These are phyloP conservation scores for Cyrtodaria siliqua DNA, from an alignment of 2,888 invertebrate genomes.

Conservation along the genomic window DNA sequence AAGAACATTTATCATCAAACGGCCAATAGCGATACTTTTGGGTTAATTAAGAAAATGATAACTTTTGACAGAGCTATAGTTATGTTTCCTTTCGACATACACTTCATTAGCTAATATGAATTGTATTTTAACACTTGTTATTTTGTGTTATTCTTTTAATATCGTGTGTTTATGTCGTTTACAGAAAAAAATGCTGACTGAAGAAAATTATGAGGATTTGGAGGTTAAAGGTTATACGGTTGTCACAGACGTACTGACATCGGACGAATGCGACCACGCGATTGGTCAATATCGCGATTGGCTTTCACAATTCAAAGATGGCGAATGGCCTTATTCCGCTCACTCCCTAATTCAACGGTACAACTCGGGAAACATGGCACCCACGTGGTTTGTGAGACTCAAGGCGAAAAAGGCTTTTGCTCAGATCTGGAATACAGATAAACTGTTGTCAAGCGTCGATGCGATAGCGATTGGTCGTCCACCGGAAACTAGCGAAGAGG, in stretches of 20 bases:
- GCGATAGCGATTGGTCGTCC: conserved; percentile 81
- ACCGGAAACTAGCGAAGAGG: conserved; percentile 75
- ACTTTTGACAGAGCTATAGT: no score
- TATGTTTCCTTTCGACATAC: no score
- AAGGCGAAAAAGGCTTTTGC: conserved; percentile 76
- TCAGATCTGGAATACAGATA: conserved; percentile 79
- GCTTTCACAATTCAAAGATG: conserved; percentile 39
- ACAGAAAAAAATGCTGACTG: conserved; percentile 29
- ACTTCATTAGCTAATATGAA: no score
- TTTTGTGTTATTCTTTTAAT: no score
- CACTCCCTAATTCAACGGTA: conserved; percentile 77
- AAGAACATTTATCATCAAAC: no score
- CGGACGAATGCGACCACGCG: conserved; percentile 23
- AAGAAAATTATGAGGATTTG: conserved; percentile 14
- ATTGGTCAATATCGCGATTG: conserved; percentile 27
- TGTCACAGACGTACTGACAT: conserved; percentile 18
- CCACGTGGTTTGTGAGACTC: conserved; percentile 77
- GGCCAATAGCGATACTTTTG: no score
- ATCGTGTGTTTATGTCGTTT: no score
- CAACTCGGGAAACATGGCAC: conserved; percentile 73
- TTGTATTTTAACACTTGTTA: no score
- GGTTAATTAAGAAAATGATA: no score
- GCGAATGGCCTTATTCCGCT: conserved; percentile 26
- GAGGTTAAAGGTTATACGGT: conserved; percentile 26
- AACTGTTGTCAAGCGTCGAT: conserved; percentile 78